Evolutionary conservation across 2,797 vertebrate genomes (phyloP).

Genomic region (Triplophysa yarkandensis): DNA sequence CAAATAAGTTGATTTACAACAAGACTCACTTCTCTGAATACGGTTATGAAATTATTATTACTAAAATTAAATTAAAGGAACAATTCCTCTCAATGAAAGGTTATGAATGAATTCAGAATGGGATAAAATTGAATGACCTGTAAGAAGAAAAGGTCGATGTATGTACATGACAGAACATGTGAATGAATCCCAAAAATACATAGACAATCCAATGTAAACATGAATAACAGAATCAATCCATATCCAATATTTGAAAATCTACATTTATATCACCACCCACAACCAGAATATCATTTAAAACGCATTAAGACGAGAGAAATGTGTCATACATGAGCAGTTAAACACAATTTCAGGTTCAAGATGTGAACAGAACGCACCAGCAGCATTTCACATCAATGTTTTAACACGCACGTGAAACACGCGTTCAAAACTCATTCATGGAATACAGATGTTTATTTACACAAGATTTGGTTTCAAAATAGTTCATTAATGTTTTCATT

Average conservation of each 20-base stretch:
- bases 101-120: not conserved
- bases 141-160: not conserved
- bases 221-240: not conserved
- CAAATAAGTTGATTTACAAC: no score
- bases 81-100: not conserved
- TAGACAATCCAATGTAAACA: not conserved
- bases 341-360: not conserved
- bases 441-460: not conserved
- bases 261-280: not conserved
- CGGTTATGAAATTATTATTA: not conserved
- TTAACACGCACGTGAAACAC: no score
- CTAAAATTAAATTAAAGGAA: not conserved
- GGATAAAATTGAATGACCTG: not conserved
- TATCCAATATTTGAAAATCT: constrained; percentile 24
- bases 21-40: no score
- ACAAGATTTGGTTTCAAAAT: no score
- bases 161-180: not conserved
- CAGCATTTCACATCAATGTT: no score
- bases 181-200: constrained; percentile 10
- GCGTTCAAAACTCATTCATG: not conserved
- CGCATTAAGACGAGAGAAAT: constrained; percentile 13
- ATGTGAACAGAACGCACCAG: not conserved
- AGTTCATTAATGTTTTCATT: not conserved
- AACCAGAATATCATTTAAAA: constrained; percentile 17
- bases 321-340: not conserved